Evolutionary conservation across 2,797 vertebrate species (phyloP), one percentile per base, ranked within the genome.

Genomic region (Schizothorax lantsangensis): DNA sequence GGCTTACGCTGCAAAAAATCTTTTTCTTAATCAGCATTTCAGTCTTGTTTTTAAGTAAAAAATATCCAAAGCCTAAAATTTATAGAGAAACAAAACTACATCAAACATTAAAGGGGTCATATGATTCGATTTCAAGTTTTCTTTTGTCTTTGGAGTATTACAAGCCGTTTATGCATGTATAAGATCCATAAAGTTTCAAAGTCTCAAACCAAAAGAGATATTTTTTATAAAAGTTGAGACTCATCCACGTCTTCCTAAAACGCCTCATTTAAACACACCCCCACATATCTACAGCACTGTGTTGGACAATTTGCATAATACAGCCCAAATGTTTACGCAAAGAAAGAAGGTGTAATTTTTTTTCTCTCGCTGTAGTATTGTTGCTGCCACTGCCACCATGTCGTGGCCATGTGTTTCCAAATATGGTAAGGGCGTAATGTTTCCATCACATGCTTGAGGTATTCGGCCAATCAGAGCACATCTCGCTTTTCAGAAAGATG

Each of bases 1-100:
- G 23, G 81, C 81, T 85, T 93, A 43, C 17, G 2, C 15, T 21
- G 62, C 15, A 43, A 52, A 30, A 68, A 68, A 36, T 1, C 0
- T 43, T 14, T 21, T 78, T 79, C 74, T 52, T 75, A 15, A 21
- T 84, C 71, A 33, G 23, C 15, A 78, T 47, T 64, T 62, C 6
- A 3, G 66, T 8, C 19, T 23, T 4, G 2, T 77, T 77, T 64
- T 45, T 52, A 1, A 9, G 2, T 66, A 57, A 30, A 30, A 40
- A 40, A 54, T 62, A 68, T 6, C 1, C 30, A 68, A 38, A 33
- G 4, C 15, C 11, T 71, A 36, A 79, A 57, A 30, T 68, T 78
- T 1, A 33, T 4, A 21, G 33, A 54, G 17, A 79, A 69, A 23
- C 10, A 33, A 71, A 84, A 64, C 10, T 19, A 40, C 33, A 83